Percentiles rank a stretch among this genome's conserved stretches.
Conservation (phyloP, 2,888 invertebrate genomes). For the Galerucella calmariensis region DNA sequence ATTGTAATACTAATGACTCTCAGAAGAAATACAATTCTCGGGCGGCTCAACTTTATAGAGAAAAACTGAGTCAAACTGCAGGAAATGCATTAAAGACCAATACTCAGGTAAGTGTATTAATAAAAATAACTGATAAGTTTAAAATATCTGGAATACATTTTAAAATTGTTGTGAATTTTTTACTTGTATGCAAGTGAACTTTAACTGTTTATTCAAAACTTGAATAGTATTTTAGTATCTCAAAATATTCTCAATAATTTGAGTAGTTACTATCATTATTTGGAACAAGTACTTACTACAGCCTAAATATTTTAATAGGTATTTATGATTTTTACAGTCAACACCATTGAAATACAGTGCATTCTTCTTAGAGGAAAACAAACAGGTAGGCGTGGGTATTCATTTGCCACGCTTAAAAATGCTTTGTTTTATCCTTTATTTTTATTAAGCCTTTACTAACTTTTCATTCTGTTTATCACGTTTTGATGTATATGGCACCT, state of each 20-base stretch:
- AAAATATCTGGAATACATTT: neutral
- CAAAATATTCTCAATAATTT: too few relatives aligned
- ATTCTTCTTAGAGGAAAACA: slow-evolving; percentile 50
- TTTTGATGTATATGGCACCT: slow-evolving; percentile 2
- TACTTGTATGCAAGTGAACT: too few relatives aligned
- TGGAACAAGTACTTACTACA: neutral
- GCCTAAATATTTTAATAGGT: neutral
- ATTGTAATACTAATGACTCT: slow-evolving; percentile 89
- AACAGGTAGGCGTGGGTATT: slow-evolving; percentile 54
- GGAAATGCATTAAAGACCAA: slow-evolving; percentile 88
- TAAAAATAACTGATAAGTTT: slow-evolving; percentile 10
- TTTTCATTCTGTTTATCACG: slow-evolving; percentile 1
- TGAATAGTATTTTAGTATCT: too few relatives aligned
- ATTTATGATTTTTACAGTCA: slow-evolving; percentile 50
- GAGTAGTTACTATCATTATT: too few relatives aligned
- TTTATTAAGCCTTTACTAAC: slow-evolving; percentile 19
- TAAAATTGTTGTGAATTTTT: too few relatives aligned
- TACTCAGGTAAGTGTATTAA: slow-evolving; percentile 77
- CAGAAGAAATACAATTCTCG: slow-evolving; percentile 98
- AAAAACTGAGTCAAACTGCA: slow-evolving; percentile 86
- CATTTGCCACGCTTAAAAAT: slow-evolving; percentile 41
- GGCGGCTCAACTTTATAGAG: slow-evolving; percentile 92
- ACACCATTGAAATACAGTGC: slow-evolving; percentile 48
- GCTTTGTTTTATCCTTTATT: slow-evolving; percentile 26
- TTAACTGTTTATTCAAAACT: too few relatives aligned